phyloP scores from a whole-genome alignment of 2,797 vertebrate species.

The Danio tinwini region DNA sequence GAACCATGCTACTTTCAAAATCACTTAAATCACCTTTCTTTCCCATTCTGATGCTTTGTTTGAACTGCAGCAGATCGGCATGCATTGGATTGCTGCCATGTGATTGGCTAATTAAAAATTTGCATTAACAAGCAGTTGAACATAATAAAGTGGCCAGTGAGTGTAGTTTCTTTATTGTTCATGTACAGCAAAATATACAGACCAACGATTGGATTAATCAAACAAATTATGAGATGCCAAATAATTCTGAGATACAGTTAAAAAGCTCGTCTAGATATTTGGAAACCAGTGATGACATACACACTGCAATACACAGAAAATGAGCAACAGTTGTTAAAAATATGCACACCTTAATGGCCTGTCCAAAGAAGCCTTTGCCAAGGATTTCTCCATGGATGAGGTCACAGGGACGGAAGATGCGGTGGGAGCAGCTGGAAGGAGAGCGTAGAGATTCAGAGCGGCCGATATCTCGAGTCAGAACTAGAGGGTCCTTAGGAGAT shows the following conservation, averaged over 20 bases:
- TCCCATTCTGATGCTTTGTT: too few relatives aligned
- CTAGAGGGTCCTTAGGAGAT: conserved; percentile 83
- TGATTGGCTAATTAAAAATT: too few relatives aligned
- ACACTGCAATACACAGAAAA: neutral
- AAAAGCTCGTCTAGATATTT: neutral
- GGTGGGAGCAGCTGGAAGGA: conserved; percentile 86
- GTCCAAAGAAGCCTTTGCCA: conserved; percentile 96
- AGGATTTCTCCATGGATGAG: conserved; percentile 97
- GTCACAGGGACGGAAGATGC: conserved; percentile 97
- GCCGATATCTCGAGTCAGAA: conserved; percentile 89
- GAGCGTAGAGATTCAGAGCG: conserved; percentile 93
- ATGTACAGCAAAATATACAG: neutral
- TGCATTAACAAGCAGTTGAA: too few relatives aligned
- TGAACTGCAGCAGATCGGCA: too few relatives aligned
- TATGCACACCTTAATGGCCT: conserved; percentile 92
- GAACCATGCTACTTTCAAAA: too few relatives aligned
- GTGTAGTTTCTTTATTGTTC: neutral
- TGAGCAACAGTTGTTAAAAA: neutral
- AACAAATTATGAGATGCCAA: too few relatives aligned
- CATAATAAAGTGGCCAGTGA: too few relatives aligned
- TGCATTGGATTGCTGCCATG: too few relatives aligned
- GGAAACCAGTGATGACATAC: neutral
- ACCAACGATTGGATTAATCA: neutral
- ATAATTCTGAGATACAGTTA: too few relatives aligned
- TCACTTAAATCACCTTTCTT: too few relatives aligned